These are phyloP conservation scores for Esox lucius DNA, from an alignment of 2,797 vertebrate species.

Conservation along the genomic window DNA sequence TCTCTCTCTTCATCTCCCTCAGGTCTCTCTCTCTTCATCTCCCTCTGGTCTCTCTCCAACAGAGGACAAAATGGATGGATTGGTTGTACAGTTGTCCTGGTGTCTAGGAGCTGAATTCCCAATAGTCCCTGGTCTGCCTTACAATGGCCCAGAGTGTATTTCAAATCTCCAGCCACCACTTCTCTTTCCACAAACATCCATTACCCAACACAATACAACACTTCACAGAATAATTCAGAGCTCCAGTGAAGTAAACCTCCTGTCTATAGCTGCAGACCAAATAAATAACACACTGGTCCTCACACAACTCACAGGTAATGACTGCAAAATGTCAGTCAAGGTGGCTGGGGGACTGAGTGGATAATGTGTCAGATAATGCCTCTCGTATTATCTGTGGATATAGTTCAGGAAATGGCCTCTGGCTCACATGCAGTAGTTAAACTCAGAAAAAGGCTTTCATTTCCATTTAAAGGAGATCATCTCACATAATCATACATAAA, in stretches of 20 bases:
- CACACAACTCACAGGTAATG: background rate
- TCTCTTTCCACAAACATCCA: background rate
- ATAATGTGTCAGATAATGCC: background rate
- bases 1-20: background rate
- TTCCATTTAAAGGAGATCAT: background rate
- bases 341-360: background rate
- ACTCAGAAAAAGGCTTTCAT: background rate
- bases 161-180: background rate
- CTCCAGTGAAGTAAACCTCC: background rate
- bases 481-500: background rate
- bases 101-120: background rate
- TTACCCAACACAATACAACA: background rate
- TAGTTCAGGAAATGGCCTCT: background rate
- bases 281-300: background rate
- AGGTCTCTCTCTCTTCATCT: too few species aligned
- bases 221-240: background rate
- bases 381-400: background rate
- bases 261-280: background rate
- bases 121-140: background rate
- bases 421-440: background rate
- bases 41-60: background rate
- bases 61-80: background rate
- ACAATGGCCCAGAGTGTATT: background rate
- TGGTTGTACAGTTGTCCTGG: background rate
- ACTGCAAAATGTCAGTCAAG: background rate